Evolutionary conservation across 1,140 invertebrate species (phyloP).

Genomic region (Arion vulgaris): DNA sequence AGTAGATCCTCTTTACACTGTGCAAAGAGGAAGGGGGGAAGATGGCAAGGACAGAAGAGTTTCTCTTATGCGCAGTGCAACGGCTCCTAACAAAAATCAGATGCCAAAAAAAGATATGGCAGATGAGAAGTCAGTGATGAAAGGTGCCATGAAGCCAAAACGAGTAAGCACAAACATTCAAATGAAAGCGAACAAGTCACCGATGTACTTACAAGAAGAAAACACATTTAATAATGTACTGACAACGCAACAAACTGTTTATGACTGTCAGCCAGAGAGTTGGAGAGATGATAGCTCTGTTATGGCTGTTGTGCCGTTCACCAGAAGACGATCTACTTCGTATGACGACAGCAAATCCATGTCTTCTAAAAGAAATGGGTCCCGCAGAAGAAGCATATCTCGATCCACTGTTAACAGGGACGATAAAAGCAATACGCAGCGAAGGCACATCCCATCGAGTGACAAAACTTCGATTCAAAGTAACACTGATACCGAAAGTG

Average conservation of each 20-base stretch:
- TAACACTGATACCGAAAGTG: not conserved
- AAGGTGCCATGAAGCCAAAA: not conserved
- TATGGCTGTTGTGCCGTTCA: not conserved
- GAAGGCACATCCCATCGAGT: not conserved
- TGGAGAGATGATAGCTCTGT: not conserved
- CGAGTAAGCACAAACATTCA: not conserved
- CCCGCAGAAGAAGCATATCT: not conserved
- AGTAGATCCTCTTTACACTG: conserved; percentile 12
- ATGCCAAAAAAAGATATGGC: not conserved
- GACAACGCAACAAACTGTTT: not conserved
- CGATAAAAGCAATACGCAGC: not conserved
- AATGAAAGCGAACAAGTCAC: not conserved
- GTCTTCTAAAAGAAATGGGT: not conserved
- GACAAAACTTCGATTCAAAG: not conserved
- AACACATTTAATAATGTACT: not conserved
- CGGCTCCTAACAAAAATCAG: not conserved
- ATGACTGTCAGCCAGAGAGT: not conserved
- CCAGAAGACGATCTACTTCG: not conserved
- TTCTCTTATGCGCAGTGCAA: conserved; percentile 5
- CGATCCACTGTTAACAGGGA: not conserved
- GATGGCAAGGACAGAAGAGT: not conserved
- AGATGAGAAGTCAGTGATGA: not conserved
- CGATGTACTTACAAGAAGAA: not conserved
- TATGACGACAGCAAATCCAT: not conserved
- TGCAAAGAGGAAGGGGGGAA: not conserved